Evolutionary conservation across 1,140 invertebrate genomes (phyloP).

Genomic region (Phthorimaea operculella): DNA sequence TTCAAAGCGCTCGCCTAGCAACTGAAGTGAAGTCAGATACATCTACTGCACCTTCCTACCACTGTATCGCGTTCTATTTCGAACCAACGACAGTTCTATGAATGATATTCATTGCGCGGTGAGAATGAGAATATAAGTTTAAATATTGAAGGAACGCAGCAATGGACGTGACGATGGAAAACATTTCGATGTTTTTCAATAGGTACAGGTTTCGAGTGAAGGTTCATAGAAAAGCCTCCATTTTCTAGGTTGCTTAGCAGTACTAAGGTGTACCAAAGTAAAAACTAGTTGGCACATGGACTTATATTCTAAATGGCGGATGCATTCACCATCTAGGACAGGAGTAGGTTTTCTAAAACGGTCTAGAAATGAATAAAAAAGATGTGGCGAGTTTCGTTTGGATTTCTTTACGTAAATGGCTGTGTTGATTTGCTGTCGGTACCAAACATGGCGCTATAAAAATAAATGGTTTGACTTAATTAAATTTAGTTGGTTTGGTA

Average conservation of each 20-base stretch:
- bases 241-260: conserved; percentile 50
- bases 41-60: conserved; percentile 38
- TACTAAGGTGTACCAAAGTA: conserved; percentile 7
- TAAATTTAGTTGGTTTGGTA: too few relatives aligned
- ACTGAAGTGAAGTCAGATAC: conserved; percentile 56
- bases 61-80: conserved; percentile 24
- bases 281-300: not conserved
- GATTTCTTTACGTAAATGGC: not conserved
- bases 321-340: not conserved
- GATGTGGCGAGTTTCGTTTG: conserved; percentile 19
- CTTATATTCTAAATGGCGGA: not conserved
- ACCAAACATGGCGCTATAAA: too few relatives aligned
- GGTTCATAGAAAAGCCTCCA: conserved; percentile 41
- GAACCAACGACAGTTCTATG: conserved; percentile 4
- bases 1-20: conserved; percentile 42
- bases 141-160: not conserved
- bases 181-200: not conserved
- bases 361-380: conserved; percentile 34
- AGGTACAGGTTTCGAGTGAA: conserved; percentile 13
- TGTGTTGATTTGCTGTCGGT: too few relatives aligned
- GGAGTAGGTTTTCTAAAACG: conserved; percentile 28
- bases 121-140: not conserved
- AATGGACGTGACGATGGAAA: not conserved
- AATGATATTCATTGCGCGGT: conserved; percentile 15
- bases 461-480: too few relatives aligned